Evolutionary conservation across 2,113 vertebrate genomes (phyloP).

Genomic region (Podocnemis expansa): DNA sequence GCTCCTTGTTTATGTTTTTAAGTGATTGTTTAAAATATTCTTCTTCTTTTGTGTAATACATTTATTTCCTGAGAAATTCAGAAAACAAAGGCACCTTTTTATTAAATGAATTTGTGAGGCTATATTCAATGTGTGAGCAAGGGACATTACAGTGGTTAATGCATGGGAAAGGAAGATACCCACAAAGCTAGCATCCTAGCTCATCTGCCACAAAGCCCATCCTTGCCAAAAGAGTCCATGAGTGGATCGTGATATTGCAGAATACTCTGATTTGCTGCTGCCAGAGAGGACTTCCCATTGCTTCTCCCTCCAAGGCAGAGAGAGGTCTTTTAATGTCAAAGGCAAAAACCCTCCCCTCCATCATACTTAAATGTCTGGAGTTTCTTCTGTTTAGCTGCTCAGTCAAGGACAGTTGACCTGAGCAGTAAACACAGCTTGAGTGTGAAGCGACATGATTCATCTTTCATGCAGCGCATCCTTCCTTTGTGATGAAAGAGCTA

Average conservation of each 20-base stretch:
- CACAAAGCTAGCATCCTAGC: background rate
- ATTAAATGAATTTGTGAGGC: background rate
- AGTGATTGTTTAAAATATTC: background rate
- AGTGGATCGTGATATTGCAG: accelerated
- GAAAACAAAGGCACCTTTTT: conserved; percentile 34
- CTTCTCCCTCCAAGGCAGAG: background rate
- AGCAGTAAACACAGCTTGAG: conserved; percentile 11
- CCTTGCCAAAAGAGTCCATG: background rate
- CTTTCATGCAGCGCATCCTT: conserved; percentile 35
- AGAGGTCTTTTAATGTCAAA: background rate
- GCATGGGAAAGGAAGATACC: conserved; percentile 20
- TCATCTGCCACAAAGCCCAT: background rate
- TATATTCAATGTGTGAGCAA: background rate
- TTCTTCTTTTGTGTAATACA: background rate
- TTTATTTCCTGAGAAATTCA: background rate
- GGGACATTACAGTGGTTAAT: background rate
- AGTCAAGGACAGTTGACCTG: background rate
- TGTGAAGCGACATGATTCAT: conserved; percentile 44
- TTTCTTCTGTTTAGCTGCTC: background rate
- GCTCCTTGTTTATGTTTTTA: no score
- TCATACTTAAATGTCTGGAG: background rate
- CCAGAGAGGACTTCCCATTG: background rate
- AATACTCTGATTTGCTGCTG: background rate
- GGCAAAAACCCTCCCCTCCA: background rate
- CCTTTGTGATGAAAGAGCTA: conserved; percentile 46